Evolutionary conservation across 2,888 invertebrate genomes (phyloP), one percentile per base, ranked within the genome.

Genomic region (Myopa testacea): DNA sequence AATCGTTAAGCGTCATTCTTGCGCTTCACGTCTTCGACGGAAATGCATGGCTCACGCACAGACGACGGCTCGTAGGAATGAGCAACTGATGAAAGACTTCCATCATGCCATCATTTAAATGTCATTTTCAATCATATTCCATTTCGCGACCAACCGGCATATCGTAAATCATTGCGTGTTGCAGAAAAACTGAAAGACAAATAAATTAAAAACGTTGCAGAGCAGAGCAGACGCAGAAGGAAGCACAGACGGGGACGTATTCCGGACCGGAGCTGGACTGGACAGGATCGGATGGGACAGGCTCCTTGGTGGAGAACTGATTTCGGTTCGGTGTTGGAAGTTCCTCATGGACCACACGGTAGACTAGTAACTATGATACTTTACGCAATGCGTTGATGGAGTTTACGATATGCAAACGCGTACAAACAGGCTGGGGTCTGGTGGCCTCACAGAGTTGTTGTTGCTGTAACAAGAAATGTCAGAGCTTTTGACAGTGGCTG

Each of bases 61-160:
- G 38, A 37, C 62, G 14, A 40, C 6, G 45, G 7, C 45, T 34
- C 63, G 50, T 16, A 73, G 26, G 37, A 34, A 62, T 63, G 73
- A 74, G 65, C 34, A 67, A 67, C 74, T 65, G 74, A 67, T 67
- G 74, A 75, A 75, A 67, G 74, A 65, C 74, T 75, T 73, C 67
- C 74, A 75, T 75, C 74, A 67, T 67, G 50, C 74, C 67, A 67
- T 75, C 65, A 75, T 75, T 75, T 65, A 75, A 75, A 75, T 80
- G 80, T 80, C 80, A 80, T 80, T 78, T 80, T 69, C 69, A 75
- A 78, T 77, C 76, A 80, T 78, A 77, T 76, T 19, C 73, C 76
- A 78, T 78, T 78, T 79, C 69, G 72, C 79, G 77, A 79, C 77
- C 79, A 76, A 79, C 76, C 79, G 77, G 50, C 76, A 73, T 73